Evolutionary conservation across 2,797 vertebrate genomes (phyloP).

Genomic region (Acipenser ruthenus): DNA sequence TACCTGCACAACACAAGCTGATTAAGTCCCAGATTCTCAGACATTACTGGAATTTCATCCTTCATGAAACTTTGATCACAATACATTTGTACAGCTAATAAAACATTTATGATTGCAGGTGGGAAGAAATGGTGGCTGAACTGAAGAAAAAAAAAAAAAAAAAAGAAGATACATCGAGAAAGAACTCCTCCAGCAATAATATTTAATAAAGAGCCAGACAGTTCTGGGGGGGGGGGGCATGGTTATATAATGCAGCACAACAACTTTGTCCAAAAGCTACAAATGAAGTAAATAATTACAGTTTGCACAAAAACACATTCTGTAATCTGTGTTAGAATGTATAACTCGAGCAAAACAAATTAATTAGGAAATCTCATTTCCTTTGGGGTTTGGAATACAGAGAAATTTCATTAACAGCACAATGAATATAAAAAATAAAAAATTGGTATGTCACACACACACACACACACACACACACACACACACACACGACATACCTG

Average conservation of each 20-base stretch:
- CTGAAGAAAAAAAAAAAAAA: no score
- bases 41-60: slow-evolving; percentile 23
- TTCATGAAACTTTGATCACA: slow-evolving; percentile 32
- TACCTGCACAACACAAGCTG: slow-evolving; percentile 6
- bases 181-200: slow-evolving; percentile 18
- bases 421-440: no score
- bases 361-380: slow-evolving; percentile 17
- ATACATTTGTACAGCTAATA: slow-evolving; percentile 26
- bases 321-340: no score
- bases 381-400: no score
- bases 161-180: background rate
- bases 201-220: slow-evolving; percentile 6
- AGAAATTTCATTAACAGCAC: no score
- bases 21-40: slow-evolving; percentile 14
- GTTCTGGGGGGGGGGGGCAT: background rate
- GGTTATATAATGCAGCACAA: background rate
- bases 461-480: no score
- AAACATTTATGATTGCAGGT: slow-evolving; percentile 30
- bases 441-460: no score
- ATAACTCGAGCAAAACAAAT: slow-evolving; percentile 3
- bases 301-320: background rate
- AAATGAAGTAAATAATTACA: background rate
- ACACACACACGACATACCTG: no score
- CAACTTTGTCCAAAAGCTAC: no score
- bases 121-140: slow-evolving; percentile 11